Evolutionary conservation across 2,797 vertebrate genomes (phyloP).

Genomic region (Channa striata): DNA sequence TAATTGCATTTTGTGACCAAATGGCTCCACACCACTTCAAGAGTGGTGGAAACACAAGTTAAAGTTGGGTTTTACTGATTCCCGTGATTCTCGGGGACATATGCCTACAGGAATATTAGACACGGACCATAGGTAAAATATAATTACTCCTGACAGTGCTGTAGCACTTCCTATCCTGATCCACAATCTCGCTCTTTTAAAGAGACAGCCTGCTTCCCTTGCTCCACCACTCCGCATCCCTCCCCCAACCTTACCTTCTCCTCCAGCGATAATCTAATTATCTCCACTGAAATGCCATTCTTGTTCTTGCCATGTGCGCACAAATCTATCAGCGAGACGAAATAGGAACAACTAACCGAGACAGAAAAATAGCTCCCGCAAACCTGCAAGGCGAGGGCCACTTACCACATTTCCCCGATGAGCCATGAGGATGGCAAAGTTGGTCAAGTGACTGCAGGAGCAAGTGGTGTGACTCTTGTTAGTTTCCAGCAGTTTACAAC

Average conservation of each 20-base stretch:
- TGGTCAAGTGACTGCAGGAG: conserved; percentile 98
- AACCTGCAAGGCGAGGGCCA: conserved; percentile 48
- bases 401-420: conserved; percentile 93
- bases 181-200: conserved; percentile 70
- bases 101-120: conserved; percentile 68
- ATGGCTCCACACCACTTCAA: conserved; percentile 72
- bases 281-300: conserved; percentile 66
- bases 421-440: conserved; percentile 99
- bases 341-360: conserved; percentile 48
- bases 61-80: conserved; percentile 53
- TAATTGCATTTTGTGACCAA: conserved; percentile 80
- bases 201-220: conserved; percentile 62
- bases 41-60: conserved; percentile 62
- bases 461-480: conserved; percentile 98
- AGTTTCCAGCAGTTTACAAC: conserved; percentile 95
- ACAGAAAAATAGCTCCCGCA: conserved; percentile 38
- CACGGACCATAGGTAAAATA: conserved; percentile 75
- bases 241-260: conserved; percentile 46
- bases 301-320: conserved; percentile 53
- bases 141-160: conserved; percentile 77
- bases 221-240: conserved; percentile 21
- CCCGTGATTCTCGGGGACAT: conserved; percentile 60
- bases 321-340: conserved; percentile 59
- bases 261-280: conserved; percentile 76
- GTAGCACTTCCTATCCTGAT: conserved; percentile 51